Evolutionary conservation across 1,140 invertebrate genomes (phyloP), one percentile per base, ranked within the genome.

Genomic region (Formica exsecta): DNA sequence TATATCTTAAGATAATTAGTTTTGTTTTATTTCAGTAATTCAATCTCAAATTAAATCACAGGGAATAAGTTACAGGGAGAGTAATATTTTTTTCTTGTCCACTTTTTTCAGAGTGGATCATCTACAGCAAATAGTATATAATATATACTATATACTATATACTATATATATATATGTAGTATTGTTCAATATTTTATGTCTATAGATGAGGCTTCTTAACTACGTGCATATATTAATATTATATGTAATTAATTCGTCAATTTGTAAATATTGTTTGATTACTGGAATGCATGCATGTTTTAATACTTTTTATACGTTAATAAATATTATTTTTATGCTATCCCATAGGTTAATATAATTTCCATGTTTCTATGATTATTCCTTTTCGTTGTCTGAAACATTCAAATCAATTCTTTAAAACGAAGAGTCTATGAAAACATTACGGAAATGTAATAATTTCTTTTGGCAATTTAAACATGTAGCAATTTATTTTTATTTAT

Each of bases 281-380:
- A 41, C 48, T 32, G 32, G 61, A 54, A 22, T 87, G 71, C 36
- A 74, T 64, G 61, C 75, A 66, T 80, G 64, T 87, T 77, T 85
- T 44, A 66, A 90, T 86, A 89, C 80, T 90, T 91, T 91, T 81
- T 91, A 91, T 90, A 59, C 19, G 51, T 16, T 80, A 90, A 90
- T 90, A 90, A 90, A 90, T 66, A 76, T 74, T 44, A 25, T 85
- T 87, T 87, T 87, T 76, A n/a, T 84, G 61, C 36, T 66, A 75
- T 3, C 4, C 7, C 16, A 65, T 19, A 11, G 41, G 9, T 73
- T 81, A 73, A 73, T 61, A 44, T 61, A n/a, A 61, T 74, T 13
- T 62, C 57, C 13, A 61, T 57, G 29, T 32, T 71, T 73, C 22
- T 2, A 73, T 44, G 3, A 83, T 13, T 61, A 51, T 61, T 38